Evolutionary conservation across 2,888 invertebrate species (phyloP), one percentile per base, ranked within the genome.

Genomic region (Fragum fragum): DNA sequence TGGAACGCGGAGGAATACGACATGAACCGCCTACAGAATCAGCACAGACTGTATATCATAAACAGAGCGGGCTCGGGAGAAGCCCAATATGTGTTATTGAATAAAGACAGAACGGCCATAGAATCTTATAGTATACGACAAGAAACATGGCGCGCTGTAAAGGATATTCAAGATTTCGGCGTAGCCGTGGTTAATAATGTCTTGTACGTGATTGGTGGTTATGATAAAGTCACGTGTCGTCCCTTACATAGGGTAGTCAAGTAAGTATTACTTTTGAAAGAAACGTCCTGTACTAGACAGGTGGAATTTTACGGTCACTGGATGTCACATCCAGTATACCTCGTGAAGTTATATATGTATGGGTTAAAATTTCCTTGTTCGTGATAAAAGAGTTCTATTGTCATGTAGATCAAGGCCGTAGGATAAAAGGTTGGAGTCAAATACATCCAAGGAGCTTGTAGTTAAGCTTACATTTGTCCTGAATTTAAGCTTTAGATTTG

Each of bases 161-260:
- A 87, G 55, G 87, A 90, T 53, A 79, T 91, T 16, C 79, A 86
- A 23, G 81, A 91, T 75, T 92, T 92, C 73, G 90, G 90, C 6
- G 90, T 90, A 9, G 90, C 88, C 5, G 90, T 90, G 14, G 78
- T 91, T 21, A 82, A 89, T 59, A 90, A 90, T 74, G 80, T 81
- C 23, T 77, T 92, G 16, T 92, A 91, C 83, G 81, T 92, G 42
- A 88, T 92, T 28, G 92, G 91, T 9, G 92, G 92, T 26, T 91
- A 88, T 69, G 88, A 91, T 71, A 82, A 79, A 32, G 71, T 57
- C 7, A 83, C 76, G 9, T 89, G 89, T 57, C 79, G 79, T 39
- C 88, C 86, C 73, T 74, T 90, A 7, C 88, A 86, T 36, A 76
- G 87, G 68, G 87, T 91, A 1, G 69, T 89, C 23, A 89, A 89